These are phyloP conservation scores for Dicerorhinus sumatrensis DNA, from an alignment of 2,113 vertebrate genomes.

Conservation along the genomic window DNA sequence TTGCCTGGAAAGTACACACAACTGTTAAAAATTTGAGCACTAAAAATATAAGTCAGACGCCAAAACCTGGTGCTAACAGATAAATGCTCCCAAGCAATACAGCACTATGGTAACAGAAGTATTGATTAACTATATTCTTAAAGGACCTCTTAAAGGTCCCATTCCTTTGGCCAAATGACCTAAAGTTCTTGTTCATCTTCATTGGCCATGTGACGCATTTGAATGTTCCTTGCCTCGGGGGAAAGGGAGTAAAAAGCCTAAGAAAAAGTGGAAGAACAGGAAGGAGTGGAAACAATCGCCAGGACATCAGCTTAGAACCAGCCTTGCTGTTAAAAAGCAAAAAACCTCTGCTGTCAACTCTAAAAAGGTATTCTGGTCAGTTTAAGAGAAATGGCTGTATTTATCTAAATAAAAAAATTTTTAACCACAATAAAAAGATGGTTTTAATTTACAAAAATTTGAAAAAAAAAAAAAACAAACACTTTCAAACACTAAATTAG, in stretches of 20 bases:
- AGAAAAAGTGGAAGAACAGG: not conserved
- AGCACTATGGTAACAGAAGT: constrained; percentile 18
- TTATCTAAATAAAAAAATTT: constrained; percentile 27
- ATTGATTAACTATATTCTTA: not conserved
- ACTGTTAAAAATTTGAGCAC: constrained; percentile 26
- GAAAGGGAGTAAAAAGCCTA: not conserved
- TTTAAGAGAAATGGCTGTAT: not conserved
- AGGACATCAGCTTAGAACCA: not conserved
- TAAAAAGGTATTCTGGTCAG: not conserved
- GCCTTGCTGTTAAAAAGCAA: not conserved
- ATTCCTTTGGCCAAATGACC: constrained; percentile 23
- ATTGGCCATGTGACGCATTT: not conserved
- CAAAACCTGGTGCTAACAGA: constrained; percentile 1
- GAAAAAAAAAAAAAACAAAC: not conserved
- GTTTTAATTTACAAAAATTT: not conserved
- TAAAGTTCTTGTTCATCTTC: constrained; percentile 6
- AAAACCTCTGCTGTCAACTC: not conserved
- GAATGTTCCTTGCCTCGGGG: not conserved
- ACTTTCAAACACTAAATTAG: not conserved
- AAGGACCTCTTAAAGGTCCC: not conserved
- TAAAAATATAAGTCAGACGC: not conserved
- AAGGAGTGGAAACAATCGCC: not conserved
- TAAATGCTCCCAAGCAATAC: not conserved
- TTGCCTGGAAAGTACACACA: constrained; percentile 90
- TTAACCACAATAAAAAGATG: not conserved